Base-by-base conservation (phyloP, 2,888 invertebrate species). In the Philopedon plagiatum region DNA sequence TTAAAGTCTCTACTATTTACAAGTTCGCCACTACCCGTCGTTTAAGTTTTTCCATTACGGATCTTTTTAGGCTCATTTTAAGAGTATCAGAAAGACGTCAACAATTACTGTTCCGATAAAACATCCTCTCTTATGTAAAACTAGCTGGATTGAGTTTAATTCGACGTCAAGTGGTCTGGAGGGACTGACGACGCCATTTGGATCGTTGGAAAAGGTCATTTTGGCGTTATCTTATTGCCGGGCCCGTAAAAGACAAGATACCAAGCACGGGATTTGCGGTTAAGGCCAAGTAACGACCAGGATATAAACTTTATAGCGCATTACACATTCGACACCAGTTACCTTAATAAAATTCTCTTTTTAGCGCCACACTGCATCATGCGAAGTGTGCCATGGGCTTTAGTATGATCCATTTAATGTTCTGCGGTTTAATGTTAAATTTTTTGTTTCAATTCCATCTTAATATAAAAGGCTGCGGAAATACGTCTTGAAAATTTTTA, bases 311-410 rank as follows among this genome's bases (percentile, higher is more conserved):
- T 85, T 85, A 85, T 85, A 82, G 84, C 83, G 80, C 83, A 84
- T 84, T 83, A 83, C 84, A 83, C 84, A 84, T 85, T 85, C 85
- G 84, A 85, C 85, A 85, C 83, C 84, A 83, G 83, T 83, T 83
- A 82, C 84, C 84, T 83, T 83, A 84, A 85, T 85, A 85, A 85
- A 85, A 85, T 83, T 82, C 80, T 80, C 81, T 80, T 80, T 78
- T 80, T 79, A 76, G 72, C 32, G 29, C 26, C 26, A 18, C 32
- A 44, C 37, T 41, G 34, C 21, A 66, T 60, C 54, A 44, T 54
- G 29, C 29, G 54, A 39, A 26, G 37, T 32, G 29, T 29, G 26
- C 21, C 29, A 61, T 18, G 3, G 32, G 23, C 15, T 54, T 29
- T 26, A 54, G 9, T 54, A 54, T 23, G 4, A 21, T 23, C 8